Conservation (phyloP, 30 jellyfish, hydroid and myxozoan genomes). For the Aurelia aurita region DNA sequence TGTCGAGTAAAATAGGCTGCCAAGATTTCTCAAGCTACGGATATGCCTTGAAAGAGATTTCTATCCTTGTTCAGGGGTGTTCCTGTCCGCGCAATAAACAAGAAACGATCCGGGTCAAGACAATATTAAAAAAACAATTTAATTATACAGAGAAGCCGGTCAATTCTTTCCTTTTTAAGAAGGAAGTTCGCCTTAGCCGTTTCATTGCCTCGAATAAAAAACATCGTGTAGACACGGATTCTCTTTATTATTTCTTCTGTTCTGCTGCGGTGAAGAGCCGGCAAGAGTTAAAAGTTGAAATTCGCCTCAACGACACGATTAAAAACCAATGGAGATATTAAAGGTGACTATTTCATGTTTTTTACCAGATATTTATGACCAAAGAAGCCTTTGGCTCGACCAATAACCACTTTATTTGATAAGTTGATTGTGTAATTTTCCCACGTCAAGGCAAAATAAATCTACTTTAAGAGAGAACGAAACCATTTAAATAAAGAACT, state of each 20-base stretch:
- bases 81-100: constrained; percentile 29
- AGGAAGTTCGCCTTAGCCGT: constrained; percentile 53
- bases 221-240: constrained; percentile 9
- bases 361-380: neutral
- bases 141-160: constrained; percentile 71
- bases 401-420: too few relatives aligned
- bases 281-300: constrained; percentile 32
- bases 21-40: constrained; percentile 26
- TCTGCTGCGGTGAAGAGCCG: constrained; percentile 32
- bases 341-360: constrained; percentile 3
- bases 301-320: neutral
- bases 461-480: too few relatives aligned
- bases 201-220: constrained; percentile 20
- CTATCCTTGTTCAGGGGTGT: constrained; percentile 45
- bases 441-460: too few relatives aligned
- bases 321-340: constrained; percentile 14
- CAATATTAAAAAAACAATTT: constrained; percentile 61
- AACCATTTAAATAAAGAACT: too few relatives aligned
- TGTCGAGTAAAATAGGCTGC: constrained; percentile 32
- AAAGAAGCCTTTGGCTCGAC: too few relatives aligned
- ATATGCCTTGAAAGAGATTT: constrained; percentile 8
- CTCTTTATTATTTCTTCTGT: constrained; percentile 3
- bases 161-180: constrained; percentile 63
- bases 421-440: too few relatives aligned
- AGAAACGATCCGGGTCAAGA: constrained; percentile 61